A percentile compares a stretch with the other conserved stretches of the same genome.
phyloP scores from a whole-genome alignment of 2,888 invertebrate species.

The Seira ritae region DNA sequence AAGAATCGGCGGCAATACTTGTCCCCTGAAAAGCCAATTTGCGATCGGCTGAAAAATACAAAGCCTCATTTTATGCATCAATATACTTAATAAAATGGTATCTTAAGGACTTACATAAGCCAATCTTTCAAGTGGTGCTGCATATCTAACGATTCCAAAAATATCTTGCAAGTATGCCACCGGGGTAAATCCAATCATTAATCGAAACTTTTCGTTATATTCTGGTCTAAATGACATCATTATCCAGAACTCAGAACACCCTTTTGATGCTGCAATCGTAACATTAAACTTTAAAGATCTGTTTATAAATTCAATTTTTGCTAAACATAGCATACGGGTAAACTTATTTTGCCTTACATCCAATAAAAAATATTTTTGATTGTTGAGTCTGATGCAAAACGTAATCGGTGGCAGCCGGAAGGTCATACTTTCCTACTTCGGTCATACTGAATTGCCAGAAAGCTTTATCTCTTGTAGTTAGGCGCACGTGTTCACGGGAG shows the following conservation, averaged over 20 bases:
- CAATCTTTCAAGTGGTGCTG: no score
- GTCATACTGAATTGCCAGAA: slow-evolving; percentile 74
- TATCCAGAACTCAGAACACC: slow-evolving; percentile 76
- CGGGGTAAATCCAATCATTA: slow-evolving; percentile 61
- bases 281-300: neutral
- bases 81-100: neutral
- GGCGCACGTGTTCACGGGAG: slow-evolving; percentile 75
- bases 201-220: slow-evolving; percentile 63
- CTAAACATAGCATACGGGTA: no score
- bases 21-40: neutral
- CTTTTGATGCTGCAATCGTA: neutral
- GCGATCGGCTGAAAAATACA: no score
- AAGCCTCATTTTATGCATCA: no score
- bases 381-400: slow-evolving; percentile 76
- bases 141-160: neutral
- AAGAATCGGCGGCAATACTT: neutral
- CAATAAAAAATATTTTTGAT: slow-evolving; percentile 78
- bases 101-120: no score
- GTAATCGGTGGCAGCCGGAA: slow-evolving; percentile 79
- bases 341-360: slow-evolving; percentile 78
- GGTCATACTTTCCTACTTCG: slow-evolving; percentile 79
- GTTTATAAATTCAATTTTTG: neutral
- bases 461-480: slow-evolving; percentile 18
- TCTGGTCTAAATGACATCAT: slow-evolving; percentile 74
- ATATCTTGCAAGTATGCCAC: slow-evolving; percentile 47